Conservation (phyloP, 2,113 vertebrate genomes). For the Myotis davidii region DNA sequence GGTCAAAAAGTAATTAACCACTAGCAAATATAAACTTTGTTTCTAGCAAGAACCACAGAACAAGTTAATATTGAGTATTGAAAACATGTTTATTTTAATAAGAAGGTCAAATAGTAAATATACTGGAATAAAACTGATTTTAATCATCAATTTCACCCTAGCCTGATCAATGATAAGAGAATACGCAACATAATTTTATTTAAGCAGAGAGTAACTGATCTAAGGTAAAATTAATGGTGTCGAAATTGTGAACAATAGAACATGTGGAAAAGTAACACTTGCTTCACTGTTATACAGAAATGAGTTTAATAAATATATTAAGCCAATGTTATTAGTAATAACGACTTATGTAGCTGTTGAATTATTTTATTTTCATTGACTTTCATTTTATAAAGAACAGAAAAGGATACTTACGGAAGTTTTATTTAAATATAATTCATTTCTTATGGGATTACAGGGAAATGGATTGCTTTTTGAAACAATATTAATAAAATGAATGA, state of each 20-base stretch:
- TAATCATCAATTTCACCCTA: slow-evolving; percentile 69
- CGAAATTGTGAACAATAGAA: slow-evolving; percentile 76
- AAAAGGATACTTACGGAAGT: slow-evolving; percentile 60
- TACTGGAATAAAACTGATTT: slow-evolving; percentile 67
- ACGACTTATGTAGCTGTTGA: slow-evolving; percentile 46
- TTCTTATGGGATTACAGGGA: slow-evolving; percentile 60
- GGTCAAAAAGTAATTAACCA: neutral
- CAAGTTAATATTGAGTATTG: slow-evolving; percentile 57
- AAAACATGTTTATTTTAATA: slow-evolving; percentile 76
- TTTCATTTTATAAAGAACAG: slow-evolving; percentile 68
- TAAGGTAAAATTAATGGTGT: slow-evolving; percentile 70
- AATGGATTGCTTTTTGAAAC: slow-evolving; percentile 11
- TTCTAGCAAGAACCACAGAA: neutral
- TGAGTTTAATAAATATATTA: slow-evolving; percentile 62
- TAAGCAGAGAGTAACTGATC: slow-evolving; percentile 67
- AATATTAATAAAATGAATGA: slow-evolving; percentile 69
- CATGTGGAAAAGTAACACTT: slow-evolving; percentile 55
- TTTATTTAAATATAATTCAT: slow-evolving; percentile 73
- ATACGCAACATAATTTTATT: slow-evolving; percentile 61
- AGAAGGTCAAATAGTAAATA: slow-evolving; percentile 68
- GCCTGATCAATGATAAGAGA: slow-evolving; percentile 71
- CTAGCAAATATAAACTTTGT: slow-evolving; percentile 12
- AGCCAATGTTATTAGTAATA: slow-evolving; percentile 66
- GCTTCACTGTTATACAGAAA: slow-evolving; percentile 67
- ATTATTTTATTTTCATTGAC: slow-evolving; percentile 75